Base-by-base conservation (phyloP, 2,797 vertebrate species). In the Gallinago nigripennis region DNA sequence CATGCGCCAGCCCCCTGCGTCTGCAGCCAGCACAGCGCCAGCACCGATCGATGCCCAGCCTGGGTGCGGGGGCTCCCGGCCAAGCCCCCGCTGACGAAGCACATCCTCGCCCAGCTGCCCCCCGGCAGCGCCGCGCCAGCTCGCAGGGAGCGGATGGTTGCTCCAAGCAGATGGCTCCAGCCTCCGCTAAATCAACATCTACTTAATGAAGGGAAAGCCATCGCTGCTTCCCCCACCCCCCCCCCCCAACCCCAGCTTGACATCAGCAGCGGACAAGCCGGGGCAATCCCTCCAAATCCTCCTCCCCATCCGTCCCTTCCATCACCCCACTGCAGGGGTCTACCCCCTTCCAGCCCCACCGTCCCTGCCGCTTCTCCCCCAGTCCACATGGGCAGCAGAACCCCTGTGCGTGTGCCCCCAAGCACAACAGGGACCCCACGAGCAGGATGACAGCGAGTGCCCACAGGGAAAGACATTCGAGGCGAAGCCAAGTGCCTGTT, bases 81-180 rank as follows among this genome's bases (percentile, higher is more conserved):
- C 94, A 95, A 81, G 83, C 86, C 95, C 91, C 91, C 9, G 30
- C 91, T 95, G 94, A 93, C 41, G 3, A 88, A 95, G 93, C 93
- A 93, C 86, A 92, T 82, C 89, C 79, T 89, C 39, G 4, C 65
- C 69, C 69, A 12, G 84, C 80, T 84, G 73, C 78, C 89, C 64
- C 64, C 60, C 30, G 2, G 85, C 87, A 69, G 48, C 7, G 8
- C 64, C 5, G 11, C 46, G 8, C 79, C 84, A 58, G 68, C 35
- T 82, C 17, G 4, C 23, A 16, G 70, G 75, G 83, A 96, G 77
- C 43, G 4, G 78, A 81, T 30, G 68, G 87, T 86, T 73, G 83
- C 92, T 82, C 39, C 4, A 15, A 93, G 89, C 95, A 96, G 96
- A 94, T 95, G 94, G 95, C 80, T 95, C 90, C 93, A 90, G 56